Evolutionary conservation across 2,113 vertebrate genomes (phyloP).

Genomic region (Etia nguti): DNA sequence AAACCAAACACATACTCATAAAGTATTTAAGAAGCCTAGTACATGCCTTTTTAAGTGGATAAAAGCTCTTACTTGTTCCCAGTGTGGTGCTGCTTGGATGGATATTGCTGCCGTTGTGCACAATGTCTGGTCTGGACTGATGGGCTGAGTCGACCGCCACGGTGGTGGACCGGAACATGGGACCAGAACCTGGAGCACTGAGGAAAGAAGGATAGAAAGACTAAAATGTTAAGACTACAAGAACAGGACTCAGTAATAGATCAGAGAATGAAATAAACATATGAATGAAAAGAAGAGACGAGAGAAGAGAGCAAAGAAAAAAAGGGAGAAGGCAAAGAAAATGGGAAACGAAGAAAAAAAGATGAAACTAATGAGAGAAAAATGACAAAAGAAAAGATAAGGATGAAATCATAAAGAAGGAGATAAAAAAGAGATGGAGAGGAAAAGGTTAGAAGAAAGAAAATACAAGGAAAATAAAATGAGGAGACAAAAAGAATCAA

Average conservation of each 20-base stretch:
- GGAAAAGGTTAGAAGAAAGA: not conserved
- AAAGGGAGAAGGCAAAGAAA: not conserved
- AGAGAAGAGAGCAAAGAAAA: not conserved
- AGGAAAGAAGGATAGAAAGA: not conserved
- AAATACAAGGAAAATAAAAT: not conserved
- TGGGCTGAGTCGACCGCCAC: conserved; percentile 53
- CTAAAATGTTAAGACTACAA: not conserved
- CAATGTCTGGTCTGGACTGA: not conserved
- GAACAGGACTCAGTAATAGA: not conserved
- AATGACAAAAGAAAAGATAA: not conserved
- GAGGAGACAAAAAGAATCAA: not conserved
- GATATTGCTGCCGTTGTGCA: conserved; percentile 27
- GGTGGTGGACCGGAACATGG: conserved; percentile 69
- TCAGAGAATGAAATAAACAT: not conserved
- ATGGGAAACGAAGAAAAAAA: not conserved
- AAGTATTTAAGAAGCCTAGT: conserved; percentile 22
- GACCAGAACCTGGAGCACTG: conserved; percentile 64
- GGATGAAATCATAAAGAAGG: not conserved
- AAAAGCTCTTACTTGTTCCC: conserved; percentile 35
- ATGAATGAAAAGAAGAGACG: not conserved
- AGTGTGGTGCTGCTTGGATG: not conserved
- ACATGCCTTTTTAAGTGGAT: not conserved
- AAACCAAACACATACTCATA: conserved; percentile 45
- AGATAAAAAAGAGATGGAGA: not conserved
- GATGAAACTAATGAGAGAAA: not conserved